Evolutionary conservation across 2,888 invertebrate genomes (phyloP), one percentile per base, ranked within the genome.

Genomic region (Phaonia tiefii): DNA sequence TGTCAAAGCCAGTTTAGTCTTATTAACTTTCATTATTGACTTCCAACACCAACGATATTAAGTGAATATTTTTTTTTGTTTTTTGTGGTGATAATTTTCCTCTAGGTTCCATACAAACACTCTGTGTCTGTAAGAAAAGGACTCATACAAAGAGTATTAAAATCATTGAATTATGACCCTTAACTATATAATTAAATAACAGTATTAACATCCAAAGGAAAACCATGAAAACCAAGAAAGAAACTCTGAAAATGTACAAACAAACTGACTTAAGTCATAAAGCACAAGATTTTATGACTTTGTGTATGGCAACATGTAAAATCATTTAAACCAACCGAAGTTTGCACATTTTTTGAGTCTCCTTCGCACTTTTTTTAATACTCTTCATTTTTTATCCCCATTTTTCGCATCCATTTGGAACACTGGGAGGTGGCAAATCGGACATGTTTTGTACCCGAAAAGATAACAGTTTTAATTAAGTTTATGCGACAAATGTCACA

Each of bases 101-200:
- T 2, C 17, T 11, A 60, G 15, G 3, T 39, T 17, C 20, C 37
- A n/a, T n/a, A n/a, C n/a, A n/a, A n/a, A n/a, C n/a, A 20, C 17
- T 31, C 26, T n/a, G 11, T 56, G n/a, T 58, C n/a, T 3, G 26
- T n/a, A n/a, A 15, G 58, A 26, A n/a, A 26, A 31, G 31, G 2
- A 15, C 11, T 20, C 42, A 72, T 42, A 67, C 58, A 31, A n/a
- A 70, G 25, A 74, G 73, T 74, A 76, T 80, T 74, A 80, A 71
- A 76, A 71, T 80, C 77, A 77, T 80, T 80, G 51, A 77, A 80
- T 80, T 80, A 80, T 74, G 76, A 74, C 74, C 77, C 80, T 74
- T 71, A 74, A 80, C 80, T 77, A 71, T 66, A 44, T 77, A 80
- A 80, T 80, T 80, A 77, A 70, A 76, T 71, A 74, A 77, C 10